phyloP scores from a whole-genome alignment of 2,888 invertebrate species.

The Stenchaetothrips biformis region DNA sequence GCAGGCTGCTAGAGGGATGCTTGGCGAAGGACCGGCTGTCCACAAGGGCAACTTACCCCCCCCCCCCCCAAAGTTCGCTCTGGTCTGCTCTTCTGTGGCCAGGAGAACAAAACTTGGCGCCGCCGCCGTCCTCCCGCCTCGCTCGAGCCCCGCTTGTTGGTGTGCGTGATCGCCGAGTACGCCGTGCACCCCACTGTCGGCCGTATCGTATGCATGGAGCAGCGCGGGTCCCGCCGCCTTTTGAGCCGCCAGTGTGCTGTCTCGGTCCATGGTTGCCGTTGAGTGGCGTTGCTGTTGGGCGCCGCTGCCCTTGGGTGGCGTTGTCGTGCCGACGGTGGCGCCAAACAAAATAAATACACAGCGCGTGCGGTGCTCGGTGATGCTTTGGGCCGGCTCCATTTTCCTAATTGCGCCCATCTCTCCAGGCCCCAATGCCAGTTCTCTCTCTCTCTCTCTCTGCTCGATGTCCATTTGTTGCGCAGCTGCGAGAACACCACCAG shows the following conservation, averaged over 20 bases:
- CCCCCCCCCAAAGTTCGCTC: not conserved
- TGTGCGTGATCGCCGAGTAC: not conserved
- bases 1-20: not conserved
- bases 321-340: not conserved
- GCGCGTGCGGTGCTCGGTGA: not conserved
- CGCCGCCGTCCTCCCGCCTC: not conserved
- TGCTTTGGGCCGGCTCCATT: not conserved
- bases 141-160: not conserved
- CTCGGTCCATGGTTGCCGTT: too few species aligned
- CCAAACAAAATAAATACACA: not conserved
- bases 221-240: too few species aligned
- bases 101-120: not conserved
- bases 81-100: not conserved
- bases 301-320: too few species aligned
- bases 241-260: too few species aligned
- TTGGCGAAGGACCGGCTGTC: too few species aligned
- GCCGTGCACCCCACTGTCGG: not conserved
- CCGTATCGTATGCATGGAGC: not conserved
- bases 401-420: not conserved
- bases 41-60: conserved; percentile 29
- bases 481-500: too few species aligned
- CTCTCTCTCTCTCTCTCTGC: not conserved
- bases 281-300: too few species aligned
- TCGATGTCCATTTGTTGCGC: too few species aligned
- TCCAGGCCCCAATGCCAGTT: not conserved